phyloP scores from a whole-genome alignment of 1,140 invertebrate species.

The Vollenhovia emeryi region DNA sequence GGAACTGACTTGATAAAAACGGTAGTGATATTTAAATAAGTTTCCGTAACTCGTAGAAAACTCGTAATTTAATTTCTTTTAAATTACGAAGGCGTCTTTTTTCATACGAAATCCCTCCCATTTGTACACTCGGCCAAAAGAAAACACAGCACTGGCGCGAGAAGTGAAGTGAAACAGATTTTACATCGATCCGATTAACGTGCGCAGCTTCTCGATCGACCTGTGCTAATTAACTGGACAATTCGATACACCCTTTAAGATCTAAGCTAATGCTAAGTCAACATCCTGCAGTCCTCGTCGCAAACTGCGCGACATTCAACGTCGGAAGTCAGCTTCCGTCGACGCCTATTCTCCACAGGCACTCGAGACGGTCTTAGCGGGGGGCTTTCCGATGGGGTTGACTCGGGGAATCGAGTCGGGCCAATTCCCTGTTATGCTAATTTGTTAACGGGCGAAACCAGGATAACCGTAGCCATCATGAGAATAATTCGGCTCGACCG shows the following conservation, averaged over 20 bases:
- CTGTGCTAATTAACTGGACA: not conserved
- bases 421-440: conserved; percentile 85
- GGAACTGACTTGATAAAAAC: not conserved
- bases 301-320: conserved; percentile 61
- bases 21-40: not conserved
- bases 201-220: not conserved
- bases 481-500: conserved; percentile 78
- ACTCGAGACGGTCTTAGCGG: conserved; percentile 80
- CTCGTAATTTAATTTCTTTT: not conserved
- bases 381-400: conserved; percentile 75
- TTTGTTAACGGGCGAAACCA: conserved; percentile 82
- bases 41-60: not conserved
- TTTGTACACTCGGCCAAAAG: not conserved
- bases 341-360: conserved; percentile 74
- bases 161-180: not conserved
- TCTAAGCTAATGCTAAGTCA: not conserved
- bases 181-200: conserved; percentile 1
- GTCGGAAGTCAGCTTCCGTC: conserved; percentile 69
- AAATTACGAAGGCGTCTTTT: not conserved
- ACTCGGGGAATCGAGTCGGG: conserved; percentile 77
- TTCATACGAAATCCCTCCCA: not conserved
- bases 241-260: conserved; percentile 14
- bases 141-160: not conserved
- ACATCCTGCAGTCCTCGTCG: conserved; percentile 31
- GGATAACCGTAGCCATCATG: conserved; percentile 71